A percentile compares a stretch with the other conserved stretches of the same genome.
Conservation (phyloP, 1,140 invertebrate genomes). For the Nephila pilipes region DNA sequence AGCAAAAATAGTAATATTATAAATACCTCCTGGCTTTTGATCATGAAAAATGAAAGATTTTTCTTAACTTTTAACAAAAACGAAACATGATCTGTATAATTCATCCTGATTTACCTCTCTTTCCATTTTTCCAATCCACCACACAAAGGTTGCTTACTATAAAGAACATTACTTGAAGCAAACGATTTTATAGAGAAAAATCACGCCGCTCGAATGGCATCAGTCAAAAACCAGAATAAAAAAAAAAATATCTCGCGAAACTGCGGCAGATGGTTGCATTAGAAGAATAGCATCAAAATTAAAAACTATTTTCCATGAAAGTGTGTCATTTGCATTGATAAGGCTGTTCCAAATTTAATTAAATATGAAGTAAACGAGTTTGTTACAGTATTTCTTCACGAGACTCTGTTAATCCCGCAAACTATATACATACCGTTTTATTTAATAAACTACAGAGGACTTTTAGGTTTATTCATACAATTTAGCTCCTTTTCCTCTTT, state of each 20-base stretch:
- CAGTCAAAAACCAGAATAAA: not conserved
- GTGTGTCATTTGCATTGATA: slow-evolving; percentile 39
- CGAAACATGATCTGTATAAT: no score
- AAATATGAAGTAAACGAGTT: not conserved
- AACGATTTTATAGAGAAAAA: not conserved
- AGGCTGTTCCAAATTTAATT: slow-evolving; percentile 20
- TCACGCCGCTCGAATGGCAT: not conserved
- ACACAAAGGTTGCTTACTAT: no score
- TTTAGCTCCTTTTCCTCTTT: not conserved
- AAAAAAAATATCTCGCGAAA: not conserved
- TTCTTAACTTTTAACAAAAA: no score
- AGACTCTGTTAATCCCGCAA: not conserved
- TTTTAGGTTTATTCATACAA: not conserved
- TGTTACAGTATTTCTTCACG: not conserved
- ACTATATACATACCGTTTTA: not conserved
- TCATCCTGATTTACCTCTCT: no score
- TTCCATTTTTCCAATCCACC: no score
- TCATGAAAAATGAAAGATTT: no score
- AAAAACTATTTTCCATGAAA: not conserved
- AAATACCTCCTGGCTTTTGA: no score
- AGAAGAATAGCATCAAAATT: not conserved
- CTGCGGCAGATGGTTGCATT: not conserved
- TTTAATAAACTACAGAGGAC: slow-evolving; percentile 12
- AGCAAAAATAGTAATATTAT: no score
- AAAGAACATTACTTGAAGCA: no score